A percentile compares a stretch with the other conserved stretches of the same genome.
These are phyloP conservation scores for Xenus cinereus DNA, from an alignment of 2,113 vertebrate species.

Conservation along the genomic window DNA sequence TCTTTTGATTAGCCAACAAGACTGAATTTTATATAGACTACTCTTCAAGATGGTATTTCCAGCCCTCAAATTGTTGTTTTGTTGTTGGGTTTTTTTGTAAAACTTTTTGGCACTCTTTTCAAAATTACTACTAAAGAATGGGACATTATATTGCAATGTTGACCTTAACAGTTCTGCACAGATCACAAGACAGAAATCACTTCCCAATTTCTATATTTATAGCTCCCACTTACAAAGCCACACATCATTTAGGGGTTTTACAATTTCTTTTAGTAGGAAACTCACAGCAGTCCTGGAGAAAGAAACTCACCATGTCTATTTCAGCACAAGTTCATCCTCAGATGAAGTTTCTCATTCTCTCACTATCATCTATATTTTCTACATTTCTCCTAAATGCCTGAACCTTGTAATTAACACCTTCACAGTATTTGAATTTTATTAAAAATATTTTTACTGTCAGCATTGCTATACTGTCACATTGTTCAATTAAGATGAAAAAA, in stretches of 20 bases:
- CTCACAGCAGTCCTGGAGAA: not conserved
- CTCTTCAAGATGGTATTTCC: not conserved
- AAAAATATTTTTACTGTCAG: not conserved
- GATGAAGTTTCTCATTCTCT: not conserved
- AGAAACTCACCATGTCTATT: not conserved
- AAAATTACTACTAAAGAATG: not conserved
- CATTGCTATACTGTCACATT: not conserved
- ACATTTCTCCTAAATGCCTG: not conserved
- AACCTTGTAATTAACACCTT: not conserved
- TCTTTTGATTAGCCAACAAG: not conserved
- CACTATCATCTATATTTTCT: not conserved
- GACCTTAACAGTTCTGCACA: not conserved
- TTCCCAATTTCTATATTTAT: not conserved
- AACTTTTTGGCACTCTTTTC: not conserved
- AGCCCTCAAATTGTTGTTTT: not conserved
- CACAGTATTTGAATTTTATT: not conserved
- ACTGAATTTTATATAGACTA: not conserved
- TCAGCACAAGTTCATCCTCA: not conserved
- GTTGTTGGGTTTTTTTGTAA: not conserved
- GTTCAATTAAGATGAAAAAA: not conserved
- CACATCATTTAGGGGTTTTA: not conserved
- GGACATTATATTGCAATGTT: not conserved
- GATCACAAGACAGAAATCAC: slow-evolving; percentile 26
- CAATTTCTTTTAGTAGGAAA: not conserved
- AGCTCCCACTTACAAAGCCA: not conserved